A percentile compares a stretch with the other conserved stretches of the same genome.
phyloP scores from a whole-genome alignment of 2,797 vertebrate genomes.

The Spea hammondii region DNA sequence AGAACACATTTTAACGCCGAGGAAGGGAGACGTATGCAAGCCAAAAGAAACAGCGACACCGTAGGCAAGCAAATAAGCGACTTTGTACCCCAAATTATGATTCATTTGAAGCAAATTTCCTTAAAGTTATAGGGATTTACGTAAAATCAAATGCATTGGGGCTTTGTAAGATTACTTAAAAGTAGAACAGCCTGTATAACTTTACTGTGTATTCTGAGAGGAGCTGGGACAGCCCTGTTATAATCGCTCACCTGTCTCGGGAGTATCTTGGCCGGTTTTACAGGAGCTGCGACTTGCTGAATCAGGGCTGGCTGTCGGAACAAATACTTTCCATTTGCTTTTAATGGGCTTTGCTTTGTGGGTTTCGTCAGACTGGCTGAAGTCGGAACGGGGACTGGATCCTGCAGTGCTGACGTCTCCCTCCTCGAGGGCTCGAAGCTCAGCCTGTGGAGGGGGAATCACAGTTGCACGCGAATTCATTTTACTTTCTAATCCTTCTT shows the following conservation, averaged over 20 bases:
- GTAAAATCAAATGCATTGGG: no score
- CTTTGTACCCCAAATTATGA: no score
- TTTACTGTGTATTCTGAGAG: no score
- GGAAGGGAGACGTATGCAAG: neutral
- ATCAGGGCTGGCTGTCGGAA: constrained; percentile 81
- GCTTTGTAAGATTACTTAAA: no score
- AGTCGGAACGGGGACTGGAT: constrained; percentile 89
- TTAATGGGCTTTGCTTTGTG: constrained; percentile 72
- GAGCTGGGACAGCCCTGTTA: neutral
- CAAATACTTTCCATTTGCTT: constrained; percentile 90
- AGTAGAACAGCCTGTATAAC: no score
- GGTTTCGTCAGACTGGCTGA: constrained; percentile 77
- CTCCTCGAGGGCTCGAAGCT: constrained; percentile 91
- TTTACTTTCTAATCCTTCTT: no score
- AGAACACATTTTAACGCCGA: neutral
- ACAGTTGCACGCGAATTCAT: no score
- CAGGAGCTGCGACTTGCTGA: constrained; percentile 81
- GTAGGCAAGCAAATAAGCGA: no score
- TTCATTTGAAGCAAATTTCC: no score
- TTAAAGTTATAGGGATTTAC: no score
- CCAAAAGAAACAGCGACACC: no score
- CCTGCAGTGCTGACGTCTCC: constrained; percentile 87
- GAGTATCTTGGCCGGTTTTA: constrained; percentile 71
- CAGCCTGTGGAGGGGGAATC: constrained; percentile 72
- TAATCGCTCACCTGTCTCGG: constrained; percentile 65